Evolutionary conservation across 23 tunicate species (phyloP).

Genomic region (Ciona savignyi): DNA sequence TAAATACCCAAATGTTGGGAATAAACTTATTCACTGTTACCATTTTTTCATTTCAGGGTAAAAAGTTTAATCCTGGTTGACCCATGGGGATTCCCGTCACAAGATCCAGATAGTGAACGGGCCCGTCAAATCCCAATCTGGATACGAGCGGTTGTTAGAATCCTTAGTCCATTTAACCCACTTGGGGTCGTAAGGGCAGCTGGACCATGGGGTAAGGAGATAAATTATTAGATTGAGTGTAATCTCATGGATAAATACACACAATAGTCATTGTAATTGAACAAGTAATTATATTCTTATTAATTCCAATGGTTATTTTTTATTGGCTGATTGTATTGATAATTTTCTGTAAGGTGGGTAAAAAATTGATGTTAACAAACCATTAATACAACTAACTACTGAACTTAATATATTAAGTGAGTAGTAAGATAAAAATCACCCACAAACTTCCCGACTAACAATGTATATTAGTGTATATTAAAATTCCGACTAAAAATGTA

Average conservation of each 20-base stretch:
- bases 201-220: constrained; percentile 73
- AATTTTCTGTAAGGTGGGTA: too few relatives aligned
- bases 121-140: constrained; percentile 65
- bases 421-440: too few relatives aligned
- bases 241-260: background rate
- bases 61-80: constrained; percentile 76
- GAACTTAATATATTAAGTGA: too few relatives aligned
- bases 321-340: background rate
- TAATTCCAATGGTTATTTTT: background rate
- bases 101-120: constrained; percentile 39
- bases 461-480: too few relatives aligned
- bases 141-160: constrained; percentile 45
- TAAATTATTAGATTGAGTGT: background rate
- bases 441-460: too few relatives aligned
- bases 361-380: too few relatives aligned
- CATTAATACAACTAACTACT: too few relatives aligned
- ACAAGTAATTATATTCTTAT: background rate
- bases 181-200: constrained; percentile 64
- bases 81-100: constrained; percentile 93
- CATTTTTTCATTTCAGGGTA: too few relatives aligned
- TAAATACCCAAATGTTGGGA: too few relatives aligned
- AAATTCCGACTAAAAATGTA: too few relatives aligned
- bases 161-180: constrained; percentile 84
- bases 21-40: too few relatives aligned
- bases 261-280: background rate